Conservation (phyloP, 2,888 invertebrate genomes). For the Dichetophora obliterata region DNA sequence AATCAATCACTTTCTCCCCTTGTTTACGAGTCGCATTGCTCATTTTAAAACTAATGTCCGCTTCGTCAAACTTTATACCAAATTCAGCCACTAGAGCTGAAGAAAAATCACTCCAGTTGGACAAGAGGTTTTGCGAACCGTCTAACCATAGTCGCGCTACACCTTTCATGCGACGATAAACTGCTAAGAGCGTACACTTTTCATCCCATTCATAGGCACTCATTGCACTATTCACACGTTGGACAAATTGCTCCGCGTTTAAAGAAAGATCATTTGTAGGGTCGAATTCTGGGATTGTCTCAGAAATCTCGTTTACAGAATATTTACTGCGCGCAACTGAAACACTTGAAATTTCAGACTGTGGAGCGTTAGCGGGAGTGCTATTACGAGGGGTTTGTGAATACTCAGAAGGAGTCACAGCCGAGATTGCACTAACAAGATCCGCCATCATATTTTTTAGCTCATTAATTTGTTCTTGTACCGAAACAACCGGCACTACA, state of each 20-base stretch:
- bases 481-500: not conserved
- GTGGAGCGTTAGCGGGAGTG: too few relatives aligned
- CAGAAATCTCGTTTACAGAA: conserved; percentile 38
- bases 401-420: too few relatives aligned
- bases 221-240: conserved; percentile 23
- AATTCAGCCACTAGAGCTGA: not conserved
- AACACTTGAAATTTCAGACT: too few relatives aligned
- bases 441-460: not conserved
- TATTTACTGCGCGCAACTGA: too few relatives aligned
- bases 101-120: not conserved
- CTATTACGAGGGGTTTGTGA: too few relatives aligned
- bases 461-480: not conserved
- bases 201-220: conserved; percentile 35
- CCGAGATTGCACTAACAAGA: not conserved
- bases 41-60: not conserved
- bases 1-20: not conserved
- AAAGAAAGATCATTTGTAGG: too few relatives aligned
- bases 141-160: not conserved
- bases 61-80: not conserved
- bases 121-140: not conserved
- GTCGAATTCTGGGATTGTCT: conserved; percentile 32
- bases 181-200: conserved; percentile 11
- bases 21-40: not conserved
- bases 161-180: not conserved
- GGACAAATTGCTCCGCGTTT: conserved; percentile 34